Conservation (phyloP, 1,140 invertebrate species). For the Idris sp. region DNA sequence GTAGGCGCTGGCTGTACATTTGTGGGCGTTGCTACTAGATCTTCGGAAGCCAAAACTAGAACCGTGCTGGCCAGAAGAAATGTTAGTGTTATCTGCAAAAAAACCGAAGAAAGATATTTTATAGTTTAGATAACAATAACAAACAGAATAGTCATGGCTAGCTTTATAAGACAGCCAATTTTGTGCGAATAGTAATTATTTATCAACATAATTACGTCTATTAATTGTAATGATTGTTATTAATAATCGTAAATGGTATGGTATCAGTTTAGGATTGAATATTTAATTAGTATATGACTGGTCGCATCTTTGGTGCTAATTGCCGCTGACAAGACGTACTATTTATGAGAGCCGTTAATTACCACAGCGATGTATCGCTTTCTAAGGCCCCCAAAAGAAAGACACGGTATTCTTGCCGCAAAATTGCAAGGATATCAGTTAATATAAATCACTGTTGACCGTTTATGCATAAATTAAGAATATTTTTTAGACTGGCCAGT, state of each 20-base stretch:
- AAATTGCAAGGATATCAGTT: slow-evolving; percentile 22
- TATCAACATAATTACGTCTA: not conserved
- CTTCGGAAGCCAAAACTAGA: slow-evolving; percentile 51
- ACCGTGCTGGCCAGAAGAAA: slow-evolving; percentile 27
- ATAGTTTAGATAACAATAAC: no score
- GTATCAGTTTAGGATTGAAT: slow-evolving; percentile 28
- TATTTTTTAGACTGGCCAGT: slow-evolving; percentile 9
- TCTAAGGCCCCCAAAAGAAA: slow-evolving; percentile 36
- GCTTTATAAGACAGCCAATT: no score
- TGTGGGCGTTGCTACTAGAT: slow-evolving; percentile 56
- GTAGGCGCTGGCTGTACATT: slow-evolving; percentile 71
- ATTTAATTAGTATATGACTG: slow-evolving; percentile 49
- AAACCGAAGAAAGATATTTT: no score
- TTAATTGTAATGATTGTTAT: slow-evolving; percentile 38
- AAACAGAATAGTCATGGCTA: no score
- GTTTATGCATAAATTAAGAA: slow-evolving; percentile 14
- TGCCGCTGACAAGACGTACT: slow-evolving; percentile 48
- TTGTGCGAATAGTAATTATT: not conserved
- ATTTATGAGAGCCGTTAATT: slow-evolving; percentile 56
- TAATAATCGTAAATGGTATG: slow-evolving; percentile 19
- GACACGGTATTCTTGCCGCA: not conserved
- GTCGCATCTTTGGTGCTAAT: slow-evolving; percentile 42
- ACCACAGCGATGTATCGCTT: slow-evolving; percentile 38
- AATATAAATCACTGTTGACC: slow-evolving; percentile 23
- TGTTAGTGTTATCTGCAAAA: slow-evolving; percentile 45